Percentiles rank a stretch among this genome's conserved stretches.
phyloP scores from a whole-genome alignment of 2,113 vertebrate genomes.

The Callionymus lyra region DNA sequence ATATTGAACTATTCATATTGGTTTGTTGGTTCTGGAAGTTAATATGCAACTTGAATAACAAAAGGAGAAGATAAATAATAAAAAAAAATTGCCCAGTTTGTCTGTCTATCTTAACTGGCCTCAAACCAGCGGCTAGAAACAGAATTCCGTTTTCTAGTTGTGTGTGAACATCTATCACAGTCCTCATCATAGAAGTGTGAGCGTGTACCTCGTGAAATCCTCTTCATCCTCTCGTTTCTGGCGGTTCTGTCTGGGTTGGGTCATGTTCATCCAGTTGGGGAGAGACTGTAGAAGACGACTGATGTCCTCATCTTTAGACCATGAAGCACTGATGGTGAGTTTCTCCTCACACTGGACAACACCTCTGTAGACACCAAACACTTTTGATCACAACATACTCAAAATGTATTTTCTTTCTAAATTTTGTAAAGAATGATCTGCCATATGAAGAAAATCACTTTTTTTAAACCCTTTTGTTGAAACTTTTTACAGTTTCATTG shows the following conservation, averaged over 20 bases:
- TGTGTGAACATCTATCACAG: neutral
- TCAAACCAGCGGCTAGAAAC: no score
- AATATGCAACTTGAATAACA: no score
- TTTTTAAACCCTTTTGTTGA: neutral
- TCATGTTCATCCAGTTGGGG: constrained; percentile 92
- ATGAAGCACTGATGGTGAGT: constrained; percentile 91
- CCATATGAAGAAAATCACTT: neutral
- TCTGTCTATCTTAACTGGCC: no score
- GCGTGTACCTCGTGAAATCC: constrained; percentile 81
- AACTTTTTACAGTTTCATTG: neutral
- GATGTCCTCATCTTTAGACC: constrained; percentile 98
- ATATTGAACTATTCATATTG: no score
- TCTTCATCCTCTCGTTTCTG: constrained; percentile 96
- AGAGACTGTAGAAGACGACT: constrained; percentile 90
- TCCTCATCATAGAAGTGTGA: neutral
- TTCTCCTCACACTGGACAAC: constrained; percentile 93
- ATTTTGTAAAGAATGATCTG: neutral
- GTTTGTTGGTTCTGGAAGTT: no score
- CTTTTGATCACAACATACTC: neutral
- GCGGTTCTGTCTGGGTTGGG: constrained; percentile 84
- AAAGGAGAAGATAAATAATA: no score
- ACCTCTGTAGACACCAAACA: constrained; percentile 55
- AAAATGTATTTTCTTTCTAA: neutral
- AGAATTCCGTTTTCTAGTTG: no score
- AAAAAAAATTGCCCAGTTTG: no score